A percentile compares a stretch with the other conserved stretches of the same genome.
phyloP scores from a whole-genome alignment of 23 tunicate genomes.

The Diplosoma virens region DNA sequence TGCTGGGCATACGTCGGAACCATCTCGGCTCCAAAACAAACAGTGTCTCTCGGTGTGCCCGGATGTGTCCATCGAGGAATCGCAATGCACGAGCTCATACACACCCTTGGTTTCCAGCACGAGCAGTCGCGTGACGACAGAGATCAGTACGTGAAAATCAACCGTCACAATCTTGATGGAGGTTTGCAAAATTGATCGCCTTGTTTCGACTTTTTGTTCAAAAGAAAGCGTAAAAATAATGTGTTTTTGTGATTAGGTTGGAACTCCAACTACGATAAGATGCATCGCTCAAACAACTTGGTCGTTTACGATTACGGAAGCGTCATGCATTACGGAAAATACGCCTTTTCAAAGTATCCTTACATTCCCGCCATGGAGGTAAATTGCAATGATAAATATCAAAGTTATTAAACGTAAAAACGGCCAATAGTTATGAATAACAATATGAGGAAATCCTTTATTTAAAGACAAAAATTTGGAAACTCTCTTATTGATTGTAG shows the following conservation, averaged over 20 bases:
- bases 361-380: constrained; percentile 94
- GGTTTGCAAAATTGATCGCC: no score
- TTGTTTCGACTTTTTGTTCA: no score
- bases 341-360: constrained; percentile 66
- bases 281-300: constrained; percentile 61
- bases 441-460: no score
- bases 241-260: no score
- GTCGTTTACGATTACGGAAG: constrained; percentile 98
- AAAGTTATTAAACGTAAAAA: no score
- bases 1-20: constrained; percentile 96
- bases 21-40: constrained; percentile 67
- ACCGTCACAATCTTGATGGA: constrained; percentile 67
- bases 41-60: constrained; percentile 85
- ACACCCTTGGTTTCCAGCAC: constrained; percentile 96
- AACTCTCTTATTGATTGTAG: constrained; percentile 27
- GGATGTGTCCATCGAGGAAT: constrained; percentile 87
- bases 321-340: constrained; percentile 93
- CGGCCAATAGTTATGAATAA: no score
- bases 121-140: constrained; percentile 99
- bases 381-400: no score
- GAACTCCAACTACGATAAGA: constrained; percentile 53
- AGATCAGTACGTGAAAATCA: constrained; percentile 80
- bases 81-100: constrained; percentile 93
- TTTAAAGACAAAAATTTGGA: no score
- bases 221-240: no score